Evolutionary conservation across 2,113 vertebrate genomes (phyloP).

Genomic region (Gambusia holbrooki): DNA sequence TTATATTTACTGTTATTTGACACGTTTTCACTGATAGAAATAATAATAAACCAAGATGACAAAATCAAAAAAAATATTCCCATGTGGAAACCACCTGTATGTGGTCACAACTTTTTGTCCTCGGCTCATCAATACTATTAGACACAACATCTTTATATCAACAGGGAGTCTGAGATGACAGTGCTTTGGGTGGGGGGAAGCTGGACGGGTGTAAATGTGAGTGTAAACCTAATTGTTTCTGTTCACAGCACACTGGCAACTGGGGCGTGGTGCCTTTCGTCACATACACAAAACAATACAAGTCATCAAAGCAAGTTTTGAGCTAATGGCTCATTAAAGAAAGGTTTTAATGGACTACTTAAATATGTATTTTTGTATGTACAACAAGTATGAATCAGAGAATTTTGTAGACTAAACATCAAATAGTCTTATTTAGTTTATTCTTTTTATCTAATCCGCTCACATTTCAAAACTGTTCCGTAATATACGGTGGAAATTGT

Average conservation of each 20-base stretch:
- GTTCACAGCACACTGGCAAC: constrained; percentile 58
- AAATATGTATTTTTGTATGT: not conserved
- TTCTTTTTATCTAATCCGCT: not conserved
- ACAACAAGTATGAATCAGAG: not conserved
- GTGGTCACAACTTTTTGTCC: constrained; percentile 33
- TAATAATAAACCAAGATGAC: too few relatives aligned
- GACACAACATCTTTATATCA: constrained; percentile 54
- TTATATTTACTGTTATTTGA: too few relatives aligned
- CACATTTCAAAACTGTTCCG: not conserved
- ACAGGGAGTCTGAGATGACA: constrained; percentile 54
- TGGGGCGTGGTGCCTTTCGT: constrained; percentile 40
- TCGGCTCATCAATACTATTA: constrained; percentile 43
- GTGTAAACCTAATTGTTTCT: constrained; percentile 49
- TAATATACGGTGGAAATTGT: not conserved
- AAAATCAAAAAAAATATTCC: constrained; percentile 13
- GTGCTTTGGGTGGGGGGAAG: constrained; percentile 41
- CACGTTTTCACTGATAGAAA: too few relatives aligned
- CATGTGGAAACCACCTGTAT: constrained; percentile 23
- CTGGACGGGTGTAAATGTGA: constrained; percentile 26
- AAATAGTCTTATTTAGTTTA: not conserved
- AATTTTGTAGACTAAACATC: not conserved
- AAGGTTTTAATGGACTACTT: not conserved
- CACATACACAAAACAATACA: constrained; percentile 15
- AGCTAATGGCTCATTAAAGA: not conserved
- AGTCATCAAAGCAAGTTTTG: not conserved